phyloP scores from a whole-genome alignment of 2,888 invertebrate genomes.

The Cheilosia pagana region DNA sequence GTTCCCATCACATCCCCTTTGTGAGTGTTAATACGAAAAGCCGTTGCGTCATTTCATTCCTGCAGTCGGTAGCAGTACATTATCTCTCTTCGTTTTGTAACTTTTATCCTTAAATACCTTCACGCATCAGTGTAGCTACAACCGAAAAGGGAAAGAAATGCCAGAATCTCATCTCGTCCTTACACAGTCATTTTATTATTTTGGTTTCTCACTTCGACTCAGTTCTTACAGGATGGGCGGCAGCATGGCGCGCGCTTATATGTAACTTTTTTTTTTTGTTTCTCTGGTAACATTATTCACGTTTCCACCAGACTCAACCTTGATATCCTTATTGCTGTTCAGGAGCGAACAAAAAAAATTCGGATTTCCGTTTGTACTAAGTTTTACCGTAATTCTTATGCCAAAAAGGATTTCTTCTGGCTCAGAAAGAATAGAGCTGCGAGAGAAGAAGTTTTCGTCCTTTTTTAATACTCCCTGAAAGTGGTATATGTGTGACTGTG shows the following conservation, averaged over 20 bases:
- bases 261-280: constrained; percentile 31
- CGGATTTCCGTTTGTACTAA: constrained; percentile 63
- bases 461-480: constrained; percentile 19
- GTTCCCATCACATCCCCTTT: constrained; percentile 40
- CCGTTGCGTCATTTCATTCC: not conserved
- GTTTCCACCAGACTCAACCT: constrained; percentile 43
- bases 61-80: constrained; percentile 4
- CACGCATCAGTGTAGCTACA: constrained; percentile 2
- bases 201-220: constrained; percentile 42
- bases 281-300: constrained; percentile 43
- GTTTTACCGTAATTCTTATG: constrained; percentile 57
- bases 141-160: constrained; percentile 2
- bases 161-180: not conserved
- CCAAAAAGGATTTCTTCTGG: constrained; percentile 39
- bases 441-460: constrained; percentile 17
- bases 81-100: constrained; percentile 3
- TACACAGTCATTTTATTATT: constrained; percentile 33
- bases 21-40: constrained; percentile 5
- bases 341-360: constrained; percentile 8
- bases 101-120: constrained; percentile 47
- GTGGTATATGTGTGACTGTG: not conserved
- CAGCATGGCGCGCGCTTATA: constrained; percentile 32
- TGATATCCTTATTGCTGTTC: constrained; percentile 55
- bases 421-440: constrained; percentile 14
- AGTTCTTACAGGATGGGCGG: constrained; percentile 15